phyloP scores from a whole-genome alignment of 2,797 vertebrate species.

The Pseudopleuronectes americanus region DNA sequence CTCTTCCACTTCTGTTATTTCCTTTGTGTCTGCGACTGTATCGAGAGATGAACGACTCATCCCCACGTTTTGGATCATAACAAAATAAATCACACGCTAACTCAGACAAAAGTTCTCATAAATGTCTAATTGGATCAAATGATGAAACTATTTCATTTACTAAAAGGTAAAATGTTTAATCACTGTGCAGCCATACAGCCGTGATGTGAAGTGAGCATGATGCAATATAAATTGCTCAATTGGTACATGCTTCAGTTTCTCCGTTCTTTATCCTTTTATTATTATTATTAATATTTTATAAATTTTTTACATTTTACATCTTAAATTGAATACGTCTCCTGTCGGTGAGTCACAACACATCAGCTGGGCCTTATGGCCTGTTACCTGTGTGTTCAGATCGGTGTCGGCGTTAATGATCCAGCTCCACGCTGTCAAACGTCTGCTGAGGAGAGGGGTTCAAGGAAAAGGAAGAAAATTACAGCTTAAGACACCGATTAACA shows the following conservation, averaged over 20 bases:
- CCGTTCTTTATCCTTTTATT: background rate
- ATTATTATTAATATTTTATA: too few species aligned
- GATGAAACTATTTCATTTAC: too few species aligned
- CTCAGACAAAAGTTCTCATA: too few species aligned
- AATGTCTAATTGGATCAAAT: too few species aligned
- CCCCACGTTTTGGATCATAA: too few species aligned
- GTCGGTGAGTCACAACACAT: too few species aligned
- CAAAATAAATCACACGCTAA: too few species aligned
- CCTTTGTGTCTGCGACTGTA: too few species aligned
- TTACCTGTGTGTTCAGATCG: constrained; percentile 1
- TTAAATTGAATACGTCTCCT: background rate
- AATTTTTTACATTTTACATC: background rate
- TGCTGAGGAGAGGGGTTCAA: background rate
- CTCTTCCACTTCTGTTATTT: too few species aligned
- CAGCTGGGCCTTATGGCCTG: background rate
- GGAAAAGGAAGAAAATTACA: background rate
- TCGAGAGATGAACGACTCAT: too few species aligned
- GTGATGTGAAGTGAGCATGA: background rate
- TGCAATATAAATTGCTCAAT: background rate
- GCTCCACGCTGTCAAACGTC: background rate
- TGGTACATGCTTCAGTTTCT: background rate
- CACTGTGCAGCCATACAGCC: too few species aligned
- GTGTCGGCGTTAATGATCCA: background rate
- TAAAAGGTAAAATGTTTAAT: too few species aligned
- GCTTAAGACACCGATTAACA: constrained; percentile 14